phyloP scores from a whole-genome alignment of 2,888 invertebrate species.

The Nysson spinosus region DNA sequence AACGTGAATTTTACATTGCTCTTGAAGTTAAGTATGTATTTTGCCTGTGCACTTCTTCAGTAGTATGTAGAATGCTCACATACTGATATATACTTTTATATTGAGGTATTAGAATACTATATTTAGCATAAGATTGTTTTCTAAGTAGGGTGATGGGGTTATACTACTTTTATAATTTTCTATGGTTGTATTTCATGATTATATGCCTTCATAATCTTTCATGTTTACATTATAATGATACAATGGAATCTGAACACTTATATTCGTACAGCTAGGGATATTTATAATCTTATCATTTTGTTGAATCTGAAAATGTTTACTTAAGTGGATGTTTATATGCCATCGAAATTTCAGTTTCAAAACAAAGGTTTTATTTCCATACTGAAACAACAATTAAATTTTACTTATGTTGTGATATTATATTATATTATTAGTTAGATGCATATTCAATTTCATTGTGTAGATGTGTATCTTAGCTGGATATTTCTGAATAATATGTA shows the following conservation, averaged over 20 bases:
- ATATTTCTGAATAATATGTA: slow-evolving; percentile 37
- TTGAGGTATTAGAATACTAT: slow-evolving; percentile 29
- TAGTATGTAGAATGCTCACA: slow-evolving; percentile 37
- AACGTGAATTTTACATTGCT: slow-evolving; percentile 46
- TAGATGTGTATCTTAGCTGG: slow-evolving; percentile 21
- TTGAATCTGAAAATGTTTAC: slow-evolving; percentile 35
- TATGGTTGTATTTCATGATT: not conserved
- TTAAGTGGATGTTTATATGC: slow-evolving; percentile 16
- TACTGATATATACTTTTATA: slow-evolving; percentile 45
- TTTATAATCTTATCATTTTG: slow-evolving; percentile 30
- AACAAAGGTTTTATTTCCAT: slow-evolving; percentile 9
- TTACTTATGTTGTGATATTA: slow-evolving; percentile 47
- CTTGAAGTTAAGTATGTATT: slow-evolving; percentile 42
- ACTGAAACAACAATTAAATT: slow-evolving; percentile 29
- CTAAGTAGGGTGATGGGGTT: slow-evolving; percentile 1
- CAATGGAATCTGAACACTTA: slow-evolving; percentile 20
- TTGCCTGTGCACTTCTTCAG: slow-evolving; percentile 33
- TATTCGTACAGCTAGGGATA: slow-evolving; percentile 22
- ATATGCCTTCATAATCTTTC: slow-evolving; percentile 20
- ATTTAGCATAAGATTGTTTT: slow-evolving; percentile 38
- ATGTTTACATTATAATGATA: slow-evolving; percentile 9
- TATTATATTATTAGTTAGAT: slow-evolving; percentile 23
- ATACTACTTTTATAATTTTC: slow-evolving; percentile 20
- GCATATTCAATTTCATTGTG: slow-evolving; percentile 18
- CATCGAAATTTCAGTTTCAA: slow-evolving; percentile 14